Percentiles rank a stretch among this genome's conserved stretches.
Conservation (phyloP, 1,140 invertebrate species). For the Onthophagus taurus region DNA sequence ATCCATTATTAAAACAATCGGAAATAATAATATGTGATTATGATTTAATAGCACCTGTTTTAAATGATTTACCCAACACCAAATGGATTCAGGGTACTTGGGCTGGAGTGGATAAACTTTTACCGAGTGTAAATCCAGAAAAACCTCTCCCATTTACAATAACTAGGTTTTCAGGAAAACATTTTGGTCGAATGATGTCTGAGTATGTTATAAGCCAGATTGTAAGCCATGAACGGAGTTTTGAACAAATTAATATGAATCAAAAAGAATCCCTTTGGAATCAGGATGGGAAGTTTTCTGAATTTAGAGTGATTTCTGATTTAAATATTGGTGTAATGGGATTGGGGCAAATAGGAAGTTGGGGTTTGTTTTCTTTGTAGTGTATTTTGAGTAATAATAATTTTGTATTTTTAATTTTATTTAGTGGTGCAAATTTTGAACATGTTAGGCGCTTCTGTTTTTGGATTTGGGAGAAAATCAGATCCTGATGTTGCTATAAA, state of each 20-base stretch:
- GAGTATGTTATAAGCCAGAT: constrained; percentile 49
- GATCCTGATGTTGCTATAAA: constrained; percentile 25
- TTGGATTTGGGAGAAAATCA: constrained; percentile 35
- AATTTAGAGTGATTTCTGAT: constrained; percentile 37
- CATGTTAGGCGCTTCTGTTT: constrained; percentile 33
- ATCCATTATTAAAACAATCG: constrained; percentile 26
- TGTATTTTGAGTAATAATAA: background rate
- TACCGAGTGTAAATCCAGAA: constrained; percentile 24
- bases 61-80: constrained; percentile 32
- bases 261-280: constrained; percentile 38
- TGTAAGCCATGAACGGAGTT: constrained; percentile 42
- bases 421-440: constrained; percentile 40
- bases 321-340: constrained; percentile 45
- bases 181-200: constrained; percentile 44
- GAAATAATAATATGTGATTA: constrained; percentile 41
- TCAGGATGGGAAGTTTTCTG: constrained; percentile 30
- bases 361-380: constrained; percentile 31
- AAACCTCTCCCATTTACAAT: constrained; percentile 27
- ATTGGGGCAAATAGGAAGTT: constrained; percentile 41
- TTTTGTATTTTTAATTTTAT: constrained; percentile 5
- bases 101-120: constrained; percentile 39
- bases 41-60: constrained; percentile 34
- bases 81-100: constrained; percentile 45
- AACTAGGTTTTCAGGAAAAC: constrained; percentile 39
- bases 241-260: constrained; percentile 34